Evolutionary conservation across 2,797 vertebrate species (phyloP).

Genomic region (Stomatorhinus walkeri): DNA sequence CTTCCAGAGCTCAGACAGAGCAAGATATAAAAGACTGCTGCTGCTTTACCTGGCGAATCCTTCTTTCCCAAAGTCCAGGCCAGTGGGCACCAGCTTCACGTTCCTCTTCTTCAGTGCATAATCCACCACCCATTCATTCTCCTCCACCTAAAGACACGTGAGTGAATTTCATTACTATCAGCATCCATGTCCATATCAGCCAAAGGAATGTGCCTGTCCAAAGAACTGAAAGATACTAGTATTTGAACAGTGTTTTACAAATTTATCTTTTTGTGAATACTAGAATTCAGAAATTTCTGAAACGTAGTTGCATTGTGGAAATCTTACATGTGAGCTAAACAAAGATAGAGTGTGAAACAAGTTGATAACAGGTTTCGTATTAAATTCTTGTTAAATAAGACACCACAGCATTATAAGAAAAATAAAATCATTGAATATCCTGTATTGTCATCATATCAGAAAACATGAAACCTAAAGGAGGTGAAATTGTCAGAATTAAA

Average conservation of each 20-base stretch:
- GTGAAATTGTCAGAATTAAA: background rate
- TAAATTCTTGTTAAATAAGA: background rate
- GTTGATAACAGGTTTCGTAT: background rate
- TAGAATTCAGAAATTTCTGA: background rate
- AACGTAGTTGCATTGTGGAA: background rate
- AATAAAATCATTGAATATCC: background rate
- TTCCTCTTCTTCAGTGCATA: constrained; percentile 95
- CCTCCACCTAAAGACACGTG: constrained; percentile 72
- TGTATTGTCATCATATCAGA: background rate
- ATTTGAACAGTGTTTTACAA: background rate
- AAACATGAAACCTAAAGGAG: background rate
- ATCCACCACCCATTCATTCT: constrained; percentile 98
- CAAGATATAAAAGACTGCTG: background rate
- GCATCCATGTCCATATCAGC: background rate
- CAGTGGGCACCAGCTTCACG: constrained; percentile 84
- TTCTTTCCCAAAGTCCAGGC: constrained; percentile 92
- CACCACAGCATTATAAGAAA: background rate
- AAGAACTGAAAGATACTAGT: background rate
- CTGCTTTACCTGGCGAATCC: constrained; percentile 81
- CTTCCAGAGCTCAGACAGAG: background rate
- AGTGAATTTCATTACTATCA: background rate
- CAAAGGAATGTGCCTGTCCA: background rate
- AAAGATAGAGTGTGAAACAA: background rate
- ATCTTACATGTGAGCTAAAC: background rate
- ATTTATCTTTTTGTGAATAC: background rate